These are phyloP conservation scores for Sylvilagus floridanus DNA, from an alignment of 2,797 vertebrate genomes.

Conservation along the genomic window DNA sequence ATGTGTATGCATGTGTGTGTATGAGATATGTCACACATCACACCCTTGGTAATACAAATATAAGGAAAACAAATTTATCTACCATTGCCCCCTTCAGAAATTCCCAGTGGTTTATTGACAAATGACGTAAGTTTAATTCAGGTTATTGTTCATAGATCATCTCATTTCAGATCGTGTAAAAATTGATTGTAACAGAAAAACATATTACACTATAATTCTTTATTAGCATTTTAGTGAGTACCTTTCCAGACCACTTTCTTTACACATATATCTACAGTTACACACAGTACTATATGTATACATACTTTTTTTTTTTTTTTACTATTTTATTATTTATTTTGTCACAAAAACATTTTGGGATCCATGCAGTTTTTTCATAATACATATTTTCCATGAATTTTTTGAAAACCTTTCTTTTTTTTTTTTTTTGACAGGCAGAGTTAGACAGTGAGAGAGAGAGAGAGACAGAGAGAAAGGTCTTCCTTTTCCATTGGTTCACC, in stretches of 20 bases:
- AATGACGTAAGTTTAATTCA: neutral
- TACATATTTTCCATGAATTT: no score
- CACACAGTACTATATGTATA: neutral
- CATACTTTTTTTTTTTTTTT: neutral
- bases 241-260: conserved; percentile 7
- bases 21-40: neutral
- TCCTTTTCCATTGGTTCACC: no score
- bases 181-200: conserved; percentile 3
- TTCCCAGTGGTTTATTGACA: neutral
- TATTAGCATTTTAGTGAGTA: conserved; percentile 20
- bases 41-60: neutral
- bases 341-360: no score
- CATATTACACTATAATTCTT: neutral
- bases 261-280: neutral
- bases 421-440: no score
- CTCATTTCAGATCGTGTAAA: conserved; percentile 1
- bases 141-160: neutral
- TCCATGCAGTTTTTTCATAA: no score
- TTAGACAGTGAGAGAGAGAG: no score
- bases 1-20: neutral
- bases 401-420: no score
- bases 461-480: no score
- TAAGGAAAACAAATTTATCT: neutral
- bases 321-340: no score
- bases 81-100: neutral